Evolutionary conservation across 2,797 vertebrate genomes (phyloP).

Genomic region (Emys orbicularis): DNA sequence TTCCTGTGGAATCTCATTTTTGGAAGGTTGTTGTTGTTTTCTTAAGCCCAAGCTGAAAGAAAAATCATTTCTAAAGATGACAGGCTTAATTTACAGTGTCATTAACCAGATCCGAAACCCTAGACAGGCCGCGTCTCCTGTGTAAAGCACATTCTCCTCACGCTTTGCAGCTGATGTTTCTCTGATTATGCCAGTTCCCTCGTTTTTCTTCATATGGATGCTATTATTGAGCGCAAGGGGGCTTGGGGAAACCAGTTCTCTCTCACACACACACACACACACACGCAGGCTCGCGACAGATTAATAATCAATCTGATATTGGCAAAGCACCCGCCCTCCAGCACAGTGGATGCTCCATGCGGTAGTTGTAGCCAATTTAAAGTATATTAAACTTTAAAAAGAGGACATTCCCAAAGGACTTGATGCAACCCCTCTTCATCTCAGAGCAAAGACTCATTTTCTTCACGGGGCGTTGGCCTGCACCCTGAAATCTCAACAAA

Average conservation of each 20-base stretch:
- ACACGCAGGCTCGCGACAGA: fast-evolving
- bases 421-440: neutral
- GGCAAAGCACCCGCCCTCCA: fast-evolving
- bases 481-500: neutral
- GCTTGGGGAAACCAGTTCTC: neutral
- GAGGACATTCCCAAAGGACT: neutral
- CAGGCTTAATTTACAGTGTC: conserved; percentile 88
- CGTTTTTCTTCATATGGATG: conserved; percentile 18
- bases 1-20: neutral
- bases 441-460: neutral
- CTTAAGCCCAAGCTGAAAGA: conserved; percentile 71
- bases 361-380: neutral
- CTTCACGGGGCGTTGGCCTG: neutral
- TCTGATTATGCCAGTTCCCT: conserved; percentile 56
- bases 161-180: conserved; percentile 39
- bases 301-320: fast-evolving
- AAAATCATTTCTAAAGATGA: conserved; percentile 80
- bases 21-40: conserved; percentile 66
- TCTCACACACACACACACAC: neutral
- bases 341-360: fast-evolving
- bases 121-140: conserved; percentile 79
- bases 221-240: neutral
- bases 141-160: conserved; percentile 50
- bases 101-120: conserved; percentile 90
- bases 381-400: neutral